phyloP scores from a whole-genome alignment of 2,797 vertebrate species.

The Arctocebus calabarensis region DNA sequence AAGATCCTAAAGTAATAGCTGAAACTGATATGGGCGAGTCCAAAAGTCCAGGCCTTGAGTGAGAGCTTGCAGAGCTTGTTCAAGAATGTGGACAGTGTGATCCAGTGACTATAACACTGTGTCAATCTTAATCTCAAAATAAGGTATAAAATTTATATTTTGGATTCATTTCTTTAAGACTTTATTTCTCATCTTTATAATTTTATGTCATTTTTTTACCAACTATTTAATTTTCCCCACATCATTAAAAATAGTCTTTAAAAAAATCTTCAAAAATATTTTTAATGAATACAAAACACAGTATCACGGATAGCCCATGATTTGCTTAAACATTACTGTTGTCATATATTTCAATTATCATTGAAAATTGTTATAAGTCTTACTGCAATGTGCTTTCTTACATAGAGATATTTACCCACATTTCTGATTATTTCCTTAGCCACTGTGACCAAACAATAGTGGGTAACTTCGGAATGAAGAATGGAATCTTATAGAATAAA shows the following conservation, averaged over 20 bases:
- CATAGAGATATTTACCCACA: neutral
- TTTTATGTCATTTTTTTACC: neutral
- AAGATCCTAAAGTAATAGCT: neutral
- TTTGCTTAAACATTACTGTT: neutral
- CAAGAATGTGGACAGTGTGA: neutral
- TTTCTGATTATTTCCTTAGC: neutral
- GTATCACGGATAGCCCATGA: neutral
- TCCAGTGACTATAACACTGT: neutral
- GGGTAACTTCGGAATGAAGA: neutral
- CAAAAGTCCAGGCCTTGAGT: neutral
- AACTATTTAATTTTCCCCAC: neutral
- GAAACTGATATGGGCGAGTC: neutral
- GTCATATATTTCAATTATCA: neutral
- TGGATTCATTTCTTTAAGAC: neutral
- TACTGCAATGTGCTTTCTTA: neutral
- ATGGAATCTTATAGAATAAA: neutral
- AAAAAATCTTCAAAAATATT: neutral
- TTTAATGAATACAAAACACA: neutral
- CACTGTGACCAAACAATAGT: neutral
- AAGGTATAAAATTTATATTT: neutral
- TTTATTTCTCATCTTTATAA: neutral
- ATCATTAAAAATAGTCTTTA: neutral
- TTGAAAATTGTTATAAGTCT: neutral
- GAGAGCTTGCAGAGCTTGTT: neutral
- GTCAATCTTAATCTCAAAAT: neutral